phyloP scores from a whole-genome alignment of 2,797 vertebrate genomes.

The Arctocebus calabarensis region DNA sequence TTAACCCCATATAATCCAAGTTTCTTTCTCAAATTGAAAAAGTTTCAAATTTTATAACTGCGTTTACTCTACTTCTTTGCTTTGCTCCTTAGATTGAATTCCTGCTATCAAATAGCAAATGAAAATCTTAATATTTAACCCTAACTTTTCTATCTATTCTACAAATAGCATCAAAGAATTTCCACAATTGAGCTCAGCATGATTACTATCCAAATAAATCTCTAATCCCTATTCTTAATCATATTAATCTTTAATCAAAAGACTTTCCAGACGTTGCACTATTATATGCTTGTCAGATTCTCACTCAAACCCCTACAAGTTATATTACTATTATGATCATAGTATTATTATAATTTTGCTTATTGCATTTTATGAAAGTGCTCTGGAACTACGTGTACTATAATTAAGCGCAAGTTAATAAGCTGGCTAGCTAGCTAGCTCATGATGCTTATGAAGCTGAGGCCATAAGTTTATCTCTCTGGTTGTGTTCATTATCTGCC shows the following conservation, averaged over 20 bases:
- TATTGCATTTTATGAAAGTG: background rate
- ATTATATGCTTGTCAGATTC: background rate
- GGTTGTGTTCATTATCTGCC: background rate
- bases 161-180: constrained; percentile 35
- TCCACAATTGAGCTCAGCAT: background rate
- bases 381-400: background rate
- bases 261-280: background rate
- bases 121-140: background rate
- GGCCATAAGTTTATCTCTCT: background rate
- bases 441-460: background rate
- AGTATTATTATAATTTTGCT: background rate
- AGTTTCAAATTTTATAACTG: background rate
- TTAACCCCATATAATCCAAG: background rate
- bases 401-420: background rate
- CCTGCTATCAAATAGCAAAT: background rate
- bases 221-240: background rate
- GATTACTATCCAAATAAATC: background rate
- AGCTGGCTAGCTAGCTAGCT: background rate
- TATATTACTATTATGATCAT: background rate
- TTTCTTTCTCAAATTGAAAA: background rate
- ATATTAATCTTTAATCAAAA: background rate
- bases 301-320: background rate
- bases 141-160: constrained; percentile 3
- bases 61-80: background rate
- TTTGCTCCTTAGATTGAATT: constrained; percentile 14